Base-by-base conservation (phyloP, 2,797 vertebrate species). In the Gephyroberyx darwinii region DNA sequence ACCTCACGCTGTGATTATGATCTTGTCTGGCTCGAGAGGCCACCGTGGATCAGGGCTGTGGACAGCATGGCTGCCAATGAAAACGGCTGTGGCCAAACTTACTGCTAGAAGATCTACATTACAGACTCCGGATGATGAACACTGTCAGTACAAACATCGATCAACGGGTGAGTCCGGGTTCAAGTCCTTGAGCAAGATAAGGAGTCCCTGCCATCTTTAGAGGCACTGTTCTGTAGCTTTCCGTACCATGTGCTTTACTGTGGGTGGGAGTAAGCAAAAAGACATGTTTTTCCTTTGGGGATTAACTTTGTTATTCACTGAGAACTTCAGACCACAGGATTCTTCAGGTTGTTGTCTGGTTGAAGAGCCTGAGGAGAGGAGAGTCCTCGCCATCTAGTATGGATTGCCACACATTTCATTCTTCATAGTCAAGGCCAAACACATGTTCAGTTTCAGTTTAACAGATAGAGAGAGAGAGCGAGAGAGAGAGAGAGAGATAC, bases 401-500 rank as follows among this genome's bases (percentile, higher is more conserved):
- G 59, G 50, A 51, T 64, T 58, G 43, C 14, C 69, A 59, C 48
- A 2, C 39, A 68, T 79, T 77, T 85, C 59, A 56, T 66, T 64
- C n/a, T 12, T 52, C 20, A 17, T 16, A 12, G 77, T 57, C 20
- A 43, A 70, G 30, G 31, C 45, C 31, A 56, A 73, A 56, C 35
- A 62, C 74, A 37, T 73, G 51, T 72, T 60, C 12, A 47, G n/a
- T n/a, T n/a, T n/a, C n/a, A 13, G 30, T 72, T 83, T 56, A 5
- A 20, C 9, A 43, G 43, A 71, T 60, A 68, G 67, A 5, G 22
- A 73, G 45, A 69, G 39, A 70, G 71, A 62, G 48, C 30, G 41
- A 31, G 30, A 56, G 22, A 65, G 45, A 83, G 62, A 78, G 65
- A 65, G 58, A 84, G 78, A 80, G 61, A 78, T 16, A 51, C 22